A percentile compares a stretch with the other conserved stretches of the same genome.
Evolutionary conservation across 2,797 vertebrate genomes (phyloP).

Genomic region (Iguana delicatissima): DNA sequence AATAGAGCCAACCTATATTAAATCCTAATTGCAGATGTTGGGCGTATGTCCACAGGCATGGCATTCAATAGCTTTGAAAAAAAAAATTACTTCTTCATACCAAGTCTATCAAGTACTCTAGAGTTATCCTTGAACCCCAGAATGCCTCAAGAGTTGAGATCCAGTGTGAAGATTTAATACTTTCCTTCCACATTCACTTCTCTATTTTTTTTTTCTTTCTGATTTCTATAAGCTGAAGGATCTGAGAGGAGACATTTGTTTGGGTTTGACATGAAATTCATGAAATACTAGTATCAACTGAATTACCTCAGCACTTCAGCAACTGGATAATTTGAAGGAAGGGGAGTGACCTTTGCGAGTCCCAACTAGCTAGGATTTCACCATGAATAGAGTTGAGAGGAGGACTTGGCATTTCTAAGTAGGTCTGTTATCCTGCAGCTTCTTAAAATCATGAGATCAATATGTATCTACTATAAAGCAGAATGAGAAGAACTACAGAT

Average conservation of each 20-base stretch:
- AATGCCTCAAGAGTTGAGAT: constrained; percentile 5
- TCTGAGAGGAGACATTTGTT: constrained; percentile 48
- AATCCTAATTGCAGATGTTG: constrained; percentile 55
- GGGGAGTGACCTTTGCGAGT: neutral
- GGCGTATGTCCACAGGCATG: constrained; percentile 58
- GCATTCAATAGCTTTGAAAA: constrained; percentile 45
- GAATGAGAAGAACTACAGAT: constrained; percentile 27
- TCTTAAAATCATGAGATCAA: constrained; percentile 21
- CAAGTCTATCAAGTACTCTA: constrained; percentile 42
- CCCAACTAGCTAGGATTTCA: constrained; percentile 1
- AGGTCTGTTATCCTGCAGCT: neutral
- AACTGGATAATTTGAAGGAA: neutral
- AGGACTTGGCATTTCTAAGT: constrained; percentile 22
- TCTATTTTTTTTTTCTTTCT: neutral
- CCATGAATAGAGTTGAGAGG: neutral
- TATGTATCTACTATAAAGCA: neutral
- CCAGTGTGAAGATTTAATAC: neutral
- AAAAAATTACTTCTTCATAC: constrained; percentile 37
- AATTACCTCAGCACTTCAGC: neutral
- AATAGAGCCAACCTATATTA: constrained; percentile 36
- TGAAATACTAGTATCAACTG: neutral
- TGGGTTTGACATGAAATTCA: constrained; percentile 11
- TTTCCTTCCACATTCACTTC: neutral
- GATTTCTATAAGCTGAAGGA: constrained; percentile 13
- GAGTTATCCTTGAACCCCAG: constrained; percentile 24